Percentiles rank a stretch among this genome's conserved stretches.
phyloP scores from a whole-genome alignment of 2,797 vertebrate genomes.

The Danio aesculapii region DNA sequence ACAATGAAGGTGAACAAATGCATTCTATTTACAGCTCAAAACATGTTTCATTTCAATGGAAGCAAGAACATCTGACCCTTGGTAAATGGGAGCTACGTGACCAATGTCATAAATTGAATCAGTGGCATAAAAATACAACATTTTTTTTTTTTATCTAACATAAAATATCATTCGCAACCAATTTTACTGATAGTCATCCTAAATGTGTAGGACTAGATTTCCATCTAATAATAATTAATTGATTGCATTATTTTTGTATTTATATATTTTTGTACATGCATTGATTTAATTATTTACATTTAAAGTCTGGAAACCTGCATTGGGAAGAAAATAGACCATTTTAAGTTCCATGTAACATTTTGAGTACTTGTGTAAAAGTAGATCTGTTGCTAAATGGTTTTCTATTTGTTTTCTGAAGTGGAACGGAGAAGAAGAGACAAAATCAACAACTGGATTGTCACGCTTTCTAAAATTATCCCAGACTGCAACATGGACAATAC shows the following conservation, averaged over 20 bases:
- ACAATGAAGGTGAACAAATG: constrained; percentile 86
- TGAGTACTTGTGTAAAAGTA: too few species aligned
- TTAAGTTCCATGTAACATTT: neutral
- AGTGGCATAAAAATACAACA: neutral
- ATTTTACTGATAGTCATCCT: neutral
- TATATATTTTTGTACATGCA: neutral
- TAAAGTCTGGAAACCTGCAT: neutral
- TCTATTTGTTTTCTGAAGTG: constrained; percentile 65
- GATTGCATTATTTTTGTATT: neutral
- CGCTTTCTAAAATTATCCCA: constrained; percentile 86
- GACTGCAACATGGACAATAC: constrained; percentile 84
- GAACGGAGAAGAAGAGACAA: constrained; percentile 85
- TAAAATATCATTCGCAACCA: neutral
- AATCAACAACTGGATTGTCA: constrained; percentile 87
- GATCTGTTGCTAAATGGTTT: neutral
- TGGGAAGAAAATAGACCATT: too few species aligned
- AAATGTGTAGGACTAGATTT: neutral
- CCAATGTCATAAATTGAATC: neutral
- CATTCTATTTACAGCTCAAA: neutral
- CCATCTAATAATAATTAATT: neutral
- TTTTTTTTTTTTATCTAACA: neutral
- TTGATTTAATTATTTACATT: neutral
- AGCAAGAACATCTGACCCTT: neutral
- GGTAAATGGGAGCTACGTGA: too few species aligned
- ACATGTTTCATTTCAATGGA: neutral